Conservation (phyloP, 2,888 invertebrate species). For the Heteromurus nitidus region DNA sequence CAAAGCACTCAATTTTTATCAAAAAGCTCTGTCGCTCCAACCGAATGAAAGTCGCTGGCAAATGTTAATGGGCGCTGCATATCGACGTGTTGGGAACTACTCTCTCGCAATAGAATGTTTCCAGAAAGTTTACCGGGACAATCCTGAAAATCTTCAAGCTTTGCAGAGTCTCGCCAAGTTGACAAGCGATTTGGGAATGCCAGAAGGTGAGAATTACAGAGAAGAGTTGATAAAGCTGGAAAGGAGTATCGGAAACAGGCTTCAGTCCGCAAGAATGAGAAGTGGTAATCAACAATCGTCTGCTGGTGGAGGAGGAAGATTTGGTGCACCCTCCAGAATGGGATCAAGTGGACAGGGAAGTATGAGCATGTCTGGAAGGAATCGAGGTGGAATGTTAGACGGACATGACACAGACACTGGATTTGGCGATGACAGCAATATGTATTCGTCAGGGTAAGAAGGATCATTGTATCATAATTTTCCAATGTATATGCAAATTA, state of each 20-base stretch:
- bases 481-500: too few relatives aligned
- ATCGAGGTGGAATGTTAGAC: conserved; percentile 3
- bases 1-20: conserved; percentile 89
- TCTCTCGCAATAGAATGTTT: conserved; percentile 79
- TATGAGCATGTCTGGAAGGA: not conserved
- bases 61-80: conserved; percentile 89
- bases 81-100: conserved; percentile 88
- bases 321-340: conserved; percentile 66
- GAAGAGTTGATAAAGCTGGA: conserved; percentile 87
- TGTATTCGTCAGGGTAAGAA: conserved; percentile 3
- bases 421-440: conserved; percentile 21
- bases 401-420: conserved; percentile 10
- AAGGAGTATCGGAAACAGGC: conserved; percentile 72
- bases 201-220: conserved; percentile 90
- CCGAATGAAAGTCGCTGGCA: conserved; percentile 90
- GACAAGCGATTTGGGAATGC: conserved; percentile 91
- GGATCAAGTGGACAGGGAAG: conserved; percentile 29
- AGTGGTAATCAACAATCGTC: conserved; percentile 19
- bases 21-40: conserved; percentile 85
- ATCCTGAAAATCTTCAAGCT: conserved; percentile 96
- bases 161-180: conserved; percentile 91
- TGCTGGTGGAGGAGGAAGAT: conserved; percentile 30
- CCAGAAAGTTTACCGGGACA: conserved; percentile 87
- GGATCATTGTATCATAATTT: not conserved
- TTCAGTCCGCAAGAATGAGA: conserved; percentile 69